Evolutionary conservation across 2,888 invertebrate genomes (phyloP).

Genomic region (Drosophila niveifrons): DNA sequence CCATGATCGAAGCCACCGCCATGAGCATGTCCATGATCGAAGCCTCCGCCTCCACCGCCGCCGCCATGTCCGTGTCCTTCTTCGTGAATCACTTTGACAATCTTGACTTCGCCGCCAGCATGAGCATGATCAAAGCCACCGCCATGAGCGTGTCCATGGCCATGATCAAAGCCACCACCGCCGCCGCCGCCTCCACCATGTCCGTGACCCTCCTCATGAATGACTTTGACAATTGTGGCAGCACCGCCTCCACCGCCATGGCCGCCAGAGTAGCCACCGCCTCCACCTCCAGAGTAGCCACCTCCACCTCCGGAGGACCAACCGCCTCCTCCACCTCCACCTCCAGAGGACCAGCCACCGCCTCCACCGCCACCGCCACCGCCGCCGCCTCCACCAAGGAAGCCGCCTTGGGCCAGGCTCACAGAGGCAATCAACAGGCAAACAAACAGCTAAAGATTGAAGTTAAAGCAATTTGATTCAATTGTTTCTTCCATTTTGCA

Average conservation of each 20-base stretch:
- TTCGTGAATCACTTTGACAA: conserved; percentile 24
- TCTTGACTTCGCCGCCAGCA: conserved; percentile 24
- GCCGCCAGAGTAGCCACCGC: conserved; percentile 48
- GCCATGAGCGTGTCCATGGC: conserved; percentile 19
- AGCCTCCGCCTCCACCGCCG: conserved; percentile 1
- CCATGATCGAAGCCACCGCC: conserved; percentile 22
- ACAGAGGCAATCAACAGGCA: conserved; percentile 68
- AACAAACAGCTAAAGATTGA: conserved; percentile 57
- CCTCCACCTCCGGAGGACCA: conserved; percentile 44
- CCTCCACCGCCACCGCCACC: conserved; percentile 55
- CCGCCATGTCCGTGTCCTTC: conserved; percentile 4
- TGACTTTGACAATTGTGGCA: conserved; percentile 51
- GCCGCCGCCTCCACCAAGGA: conserved; percentile 54
- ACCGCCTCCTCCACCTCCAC: conserved; percentile 29
- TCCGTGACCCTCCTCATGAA: conserved; percentile 49
- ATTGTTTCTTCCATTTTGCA: not conserved
- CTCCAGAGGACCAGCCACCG: conserved; percentile 30
- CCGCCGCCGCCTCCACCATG: conserved; percentile 39
- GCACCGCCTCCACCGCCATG: conserved; percentile 39
- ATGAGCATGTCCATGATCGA: conserved; percentile 22
- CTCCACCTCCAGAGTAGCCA: conserved; percentile 36
- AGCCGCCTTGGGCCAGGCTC: conserved; percentile 62
- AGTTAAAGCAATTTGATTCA: no score
- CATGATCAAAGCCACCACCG: conserved; percentile 34
- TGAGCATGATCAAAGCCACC: conserved; percentile 23